Base-by-base conservation (phyloP, 2,113 vertebrate genomes). In the Equus quagga region DNA sequence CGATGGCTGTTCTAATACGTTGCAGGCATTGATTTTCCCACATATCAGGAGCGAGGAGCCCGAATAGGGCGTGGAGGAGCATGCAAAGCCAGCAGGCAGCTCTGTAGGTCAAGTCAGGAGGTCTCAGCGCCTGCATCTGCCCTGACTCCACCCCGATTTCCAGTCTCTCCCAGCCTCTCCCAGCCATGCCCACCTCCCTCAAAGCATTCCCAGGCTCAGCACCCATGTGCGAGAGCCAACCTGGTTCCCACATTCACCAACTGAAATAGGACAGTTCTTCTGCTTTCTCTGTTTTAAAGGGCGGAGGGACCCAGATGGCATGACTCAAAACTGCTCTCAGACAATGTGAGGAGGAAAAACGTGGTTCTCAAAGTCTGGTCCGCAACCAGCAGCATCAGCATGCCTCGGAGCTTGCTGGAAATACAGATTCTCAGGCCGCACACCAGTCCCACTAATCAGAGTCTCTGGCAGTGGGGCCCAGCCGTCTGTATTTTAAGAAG, bases 1-100 rank as follows among this genome's bases (percentile, higher is more conserved):
- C 33, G 24, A 97, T 98, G 96, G 94, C 94, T 98, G 96, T 97
- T 97, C 95, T 97, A 97, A 98, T 97, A 96, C 97, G 83, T 94
- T 86, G 67, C 78, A 95, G 88, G 73, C 90, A 97, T 97, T 96
- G 97, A 98, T 96, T 98, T 98, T 95, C 64, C 97, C 94, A 97
- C 96, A 82, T 84, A 93, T 82, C 91, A 85, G 70, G 79, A 95
- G 73, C 89, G 90, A 88, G 78, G 88, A 85, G 91, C 86, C 3
- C 15, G 81, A 69, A 51, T n/a, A 86, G 67, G 41, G n/a, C 64
- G 82, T n/a, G 26, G 65, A 97, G 44, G 19, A 80, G 62, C 67
- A 78, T 76, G 36, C 49, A 78, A 86, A 84, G 62, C 23, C 46
- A 64, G 64, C 36, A 17, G 10, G 18, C 24, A 23, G 24, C 21